Percentiles rank a stretch among this genome's conserved stretches.
These are phyloP conservation scores for Bembecia ichneumoniformis DNA, from an alignment of 2,888 invertebrate genomes.

Conservation along the genomic window DNA sequence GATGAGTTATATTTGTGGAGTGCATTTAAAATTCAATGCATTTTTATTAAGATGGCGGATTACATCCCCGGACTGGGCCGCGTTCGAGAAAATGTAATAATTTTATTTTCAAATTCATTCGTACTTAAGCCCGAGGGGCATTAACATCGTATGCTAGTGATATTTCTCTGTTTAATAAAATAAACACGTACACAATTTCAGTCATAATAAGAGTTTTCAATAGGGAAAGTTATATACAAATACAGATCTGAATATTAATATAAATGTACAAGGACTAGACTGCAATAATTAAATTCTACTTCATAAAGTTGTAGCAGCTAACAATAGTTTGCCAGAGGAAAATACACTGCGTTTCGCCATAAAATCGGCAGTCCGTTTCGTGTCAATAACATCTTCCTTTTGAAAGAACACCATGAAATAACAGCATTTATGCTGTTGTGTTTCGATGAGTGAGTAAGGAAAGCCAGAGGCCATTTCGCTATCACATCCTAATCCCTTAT, in stretches of 20 bases:
- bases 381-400: too few relatives aligned
- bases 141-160: not conserved
- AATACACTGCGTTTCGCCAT: too few relatives aligned
- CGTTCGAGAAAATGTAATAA: not conserved
- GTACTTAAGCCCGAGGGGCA: not conserved
- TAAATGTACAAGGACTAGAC: not conserved
- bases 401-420: too few relatives aligned
- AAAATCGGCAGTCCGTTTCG: too few relatives aligned
- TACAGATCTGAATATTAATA: not conserved
- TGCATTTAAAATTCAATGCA: not conserved
- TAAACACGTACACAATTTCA: conserved; percentile 13
- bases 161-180: conserved; percentile 6
- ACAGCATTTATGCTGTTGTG: too few relatives aligned
- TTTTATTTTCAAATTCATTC: not conserved
- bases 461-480: too few relatives aligned
- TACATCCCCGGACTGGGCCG: not conserved
- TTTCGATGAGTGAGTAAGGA: too few relatives aligned
- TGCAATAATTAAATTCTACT: too few relatives aligned
- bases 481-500: too few relatives aligned
- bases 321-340: too few relatives aligned
- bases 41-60: not conserved
- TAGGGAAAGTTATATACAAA: not conserved
- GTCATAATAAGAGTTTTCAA: not conserved
- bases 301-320: too few relatives aligned
- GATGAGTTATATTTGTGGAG: too few relatives aligned